Base-by-base conservation (phyloP, 2,888 invertebrate genomes). In the Minunthozetes semirufus region DNA sequence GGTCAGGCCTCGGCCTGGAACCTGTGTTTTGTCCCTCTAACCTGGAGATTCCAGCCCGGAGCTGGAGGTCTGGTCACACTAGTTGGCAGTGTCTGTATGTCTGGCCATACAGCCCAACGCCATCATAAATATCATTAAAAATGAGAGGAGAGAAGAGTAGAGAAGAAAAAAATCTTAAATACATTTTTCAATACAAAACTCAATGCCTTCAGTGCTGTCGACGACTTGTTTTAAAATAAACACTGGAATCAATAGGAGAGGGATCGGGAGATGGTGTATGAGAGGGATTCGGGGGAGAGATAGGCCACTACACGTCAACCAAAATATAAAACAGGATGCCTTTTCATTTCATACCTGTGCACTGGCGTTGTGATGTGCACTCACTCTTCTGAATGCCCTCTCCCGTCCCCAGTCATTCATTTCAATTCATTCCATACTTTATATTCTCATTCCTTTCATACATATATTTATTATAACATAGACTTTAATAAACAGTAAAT, bases 161-260 rank as follows among this genome's bases (percentile, higher is more conserved):
- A 33, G 33, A 33, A 8, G 8, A 33, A 8, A 53, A 53, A 53
- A 53, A 19, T 4, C 19, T 8, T 53, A n/a, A n/a, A 15, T 8
- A 48, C 15, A n/a, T 53, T 8, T 19, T 53, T 8, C 33, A 33
- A 33, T 33, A 33, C 33, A 33, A 8, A 33, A 33, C 8, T 33
- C 33, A 33, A 33, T 33, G 33, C 33, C 33, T 33, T 33, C 33
- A 33, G 33, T 53, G 53, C n/a, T 53, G 53, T 53, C 53, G 53
- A 53, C 53, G 53, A 53, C 53, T 53, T 53, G 53, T 53, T 53
- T 53, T 53, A 53, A 53, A 53, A 53, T n/a, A 53, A 53, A 53
- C 53, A 48, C 46, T 48, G 46, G 46, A 48, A 33, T 33, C 33
- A 33, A 33, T 33, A 33, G 33, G 33, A 33, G 33, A 33, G 33